Evolutionary conservation across 2,797 vertebrate species (phyloP).

Genomic region (Poecilia picta): DNA sequence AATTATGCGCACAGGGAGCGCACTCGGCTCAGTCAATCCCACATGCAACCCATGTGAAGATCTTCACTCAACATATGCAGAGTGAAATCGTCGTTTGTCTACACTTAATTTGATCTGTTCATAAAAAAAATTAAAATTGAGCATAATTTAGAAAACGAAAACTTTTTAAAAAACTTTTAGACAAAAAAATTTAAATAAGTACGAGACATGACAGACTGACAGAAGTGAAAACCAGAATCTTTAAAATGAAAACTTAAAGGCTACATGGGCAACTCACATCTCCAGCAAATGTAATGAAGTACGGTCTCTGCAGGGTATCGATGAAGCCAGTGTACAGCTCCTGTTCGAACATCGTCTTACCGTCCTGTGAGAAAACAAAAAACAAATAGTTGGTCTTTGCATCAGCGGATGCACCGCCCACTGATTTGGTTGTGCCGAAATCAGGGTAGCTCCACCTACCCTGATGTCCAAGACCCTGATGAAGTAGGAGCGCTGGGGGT

Average conservation of each 20-base stretch:
- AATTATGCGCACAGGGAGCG: not conserved
- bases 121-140: not conserved
- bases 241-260: not conserved
- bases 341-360: constrained; percentile 90
- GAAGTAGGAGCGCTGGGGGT: constrained; percentile 93
- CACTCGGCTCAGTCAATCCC: not conserved
- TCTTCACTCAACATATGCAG: not conserved
- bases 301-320: constrained; percentile 85
- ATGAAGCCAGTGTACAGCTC: constrained; percentile 94
- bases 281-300: constrained; percentile 95
- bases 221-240: not conserved
- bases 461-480: constrained; percentile 95
- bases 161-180: no score
- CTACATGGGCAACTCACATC: constrained; percentile 87
- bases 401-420: not conserved
- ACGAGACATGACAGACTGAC: not conserved
- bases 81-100: not conserved
- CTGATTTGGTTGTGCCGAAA: constrained; percentile 1
- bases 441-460: constrained; percentile 79
- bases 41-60: not conserved
- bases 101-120: not conserved
- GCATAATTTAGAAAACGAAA: not conserved
- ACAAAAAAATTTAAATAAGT: not conserved
- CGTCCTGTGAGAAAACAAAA: constrained; percentile 82
- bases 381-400: not conserved